Evolutionary conservation across 2,797 vertebrate genomes (phyloP), one percentile per base, ranked within the genome.

Genomic region (Enteromius mattozi): DNA sequence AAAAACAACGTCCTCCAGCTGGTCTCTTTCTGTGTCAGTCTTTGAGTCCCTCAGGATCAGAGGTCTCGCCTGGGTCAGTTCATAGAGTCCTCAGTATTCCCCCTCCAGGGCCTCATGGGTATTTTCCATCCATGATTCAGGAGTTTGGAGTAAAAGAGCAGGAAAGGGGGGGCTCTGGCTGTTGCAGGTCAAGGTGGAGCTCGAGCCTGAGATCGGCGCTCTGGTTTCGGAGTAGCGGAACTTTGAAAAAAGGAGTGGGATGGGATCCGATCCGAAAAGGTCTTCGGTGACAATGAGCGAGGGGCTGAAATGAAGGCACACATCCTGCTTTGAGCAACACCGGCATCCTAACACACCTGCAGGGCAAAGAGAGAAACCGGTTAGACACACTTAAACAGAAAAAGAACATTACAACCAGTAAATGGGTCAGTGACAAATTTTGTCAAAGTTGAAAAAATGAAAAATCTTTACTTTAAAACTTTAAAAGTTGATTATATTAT

Each of bases 251-350:
- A 80, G 47, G 92, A 94, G 35, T 42, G 68, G 75, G 83, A 49
- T 91, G 85, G 78, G 77, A 86, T 88, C 85, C 66, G 80, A 82
- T 87, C 87, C 74, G 78, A 89, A 84, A 84, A 86, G 71, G 92
- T 94, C 93, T 94, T 88, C 92, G 96, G 96, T 95, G 96, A 97
- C 94, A 92, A 97, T 97, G 97, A 97, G 96, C 96, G 93, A 96
- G 96, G 95, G 75, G 96, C 95, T 96, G 96, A 97, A 97, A 98
- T 99, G 98, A 99, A 99, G 98, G 97, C 98, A 99, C 97, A 96
- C 97, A 94, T 97, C 97, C 97, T 97, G 96, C 92, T 95, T 90
- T 88, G 89, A 94, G 94, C 94, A 89, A 95, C 94, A 78, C 84
- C 95, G 95, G 94, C 95, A 81, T 93, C 93, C 95, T 98, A 99